Conservation (phyloP, 2,113 vertebrate genomes). For the Sminthopsis crassicaudata region DNA sequence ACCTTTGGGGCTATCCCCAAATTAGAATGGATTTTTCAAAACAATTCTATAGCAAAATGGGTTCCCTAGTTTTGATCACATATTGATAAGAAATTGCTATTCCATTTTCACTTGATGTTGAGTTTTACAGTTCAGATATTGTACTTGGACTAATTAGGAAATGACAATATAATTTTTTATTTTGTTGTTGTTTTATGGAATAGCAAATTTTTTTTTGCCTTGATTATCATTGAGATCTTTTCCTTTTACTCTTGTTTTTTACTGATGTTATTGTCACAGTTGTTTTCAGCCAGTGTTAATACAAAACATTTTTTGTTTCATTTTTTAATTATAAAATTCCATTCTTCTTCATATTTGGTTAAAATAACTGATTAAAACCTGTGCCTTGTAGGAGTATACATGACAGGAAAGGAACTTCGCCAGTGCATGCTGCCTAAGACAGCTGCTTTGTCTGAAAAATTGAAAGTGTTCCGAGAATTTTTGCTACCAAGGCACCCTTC, state of each 20-base stretch:
- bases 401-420: constrained; percentile 95
- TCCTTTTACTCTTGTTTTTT: constrained; percentile 41
- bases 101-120: constrained; percentile 3
- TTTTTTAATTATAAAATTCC: constrained; percentile 34
- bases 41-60: neutral
- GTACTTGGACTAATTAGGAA: constrained; percentile 2
- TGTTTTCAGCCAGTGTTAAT: constrained; percentile 37
- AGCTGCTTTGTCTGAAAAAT: constrained; percentile 91
- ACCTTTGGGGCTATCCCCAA: neutral
- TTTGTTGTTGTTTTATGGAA: constrained; percentile 14
- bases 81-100: constrained; percentile 29
- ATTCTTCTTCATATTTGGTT: neutral
- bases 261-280: neutral
- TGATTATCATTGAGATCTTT: constrained; percentile 1
- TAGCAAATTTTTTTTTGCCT: constrained; percentile 13
- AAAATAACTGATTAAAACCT: constrained; percentile 43
- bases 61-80: constrained; percentile 4
- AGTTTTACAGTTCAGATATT: constrained; percentile 21
- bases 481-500: constrained; percentile 95
- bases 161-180: neutral
- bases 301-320: neutral
- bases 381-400: constrained; percentile 88
- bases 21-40: constrained; percentile 21
- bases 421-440: constrained; percentile 95
- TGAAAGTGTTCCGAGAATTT: constrained; percentile 92